phyloP scores from a whole-genome alignment of 2,888 invertebrate genomes.

The Philaethria dido region DNA sequence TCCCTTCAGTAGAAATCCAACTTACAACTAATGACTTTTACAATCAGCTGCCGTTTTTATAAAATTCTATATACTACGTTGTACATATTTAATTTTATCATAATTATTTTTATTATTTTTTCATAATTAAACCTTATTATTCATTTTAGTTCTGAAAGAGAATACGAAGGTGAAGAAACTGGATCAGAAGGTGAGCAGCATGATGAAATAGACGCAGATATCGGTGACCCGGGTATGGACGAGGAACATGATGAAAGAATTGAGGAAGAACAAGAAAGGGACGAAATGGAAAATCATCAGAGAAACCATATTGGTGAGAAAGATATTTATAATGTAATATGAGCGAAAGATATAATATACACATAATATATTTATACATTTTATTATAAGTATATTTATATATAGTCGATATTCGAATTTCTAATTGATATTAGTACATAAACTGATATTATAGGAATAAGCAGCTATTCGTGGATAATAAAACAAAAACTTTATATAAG shows the following conservation, averaged over 20 bases:
- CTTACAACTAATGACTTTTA: too few relatives aligned
- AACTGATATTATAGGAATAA: too few relatives aligned
- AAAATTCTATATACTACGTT: too few relatives aligned
- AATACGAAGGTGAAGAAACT: constrained; percentile 87
- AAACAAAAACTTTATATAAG: too few relatives aligned
- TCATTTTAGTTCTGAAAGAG: constrained; percentile 86
- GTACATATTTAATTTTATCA: too few relatives aligned
- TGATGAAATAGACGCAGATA: constrained; percentile 83
- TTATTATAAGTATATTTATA: too few relatives aligned
- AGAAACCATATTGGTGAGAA: constrained; percentile 76
- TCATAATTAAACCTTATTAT: background rate
- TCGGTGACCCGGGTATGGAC: constrained; percentile 65
- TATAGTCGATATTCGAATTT: too few relatives aligned
- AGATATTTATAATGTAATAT: background rate
- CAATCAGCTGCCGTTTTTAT: too few relatives aligned
- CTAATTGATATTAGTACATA: too few relatives aligned
- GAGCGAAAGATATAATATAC: background rate
- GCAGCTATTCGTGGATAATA: too few relatives aligned
- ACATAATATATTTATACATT: background rate
- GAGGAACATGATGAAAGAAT: constrained; percentile 62
- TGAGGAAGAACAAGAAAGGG: constrained; percentile 71
- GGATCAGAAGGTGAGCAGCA: constrained; percentile 89
- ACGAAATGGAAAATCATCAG: constrained; percentile 70
- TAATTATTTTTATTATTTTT: too few relatives aligned
- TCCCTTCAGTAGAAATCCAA: too few relatives aligned